phyloP scores from a whole-genome alignment of 64 coral and sea anemone genomes.

The Astreopora myriophthalma region DNA sequence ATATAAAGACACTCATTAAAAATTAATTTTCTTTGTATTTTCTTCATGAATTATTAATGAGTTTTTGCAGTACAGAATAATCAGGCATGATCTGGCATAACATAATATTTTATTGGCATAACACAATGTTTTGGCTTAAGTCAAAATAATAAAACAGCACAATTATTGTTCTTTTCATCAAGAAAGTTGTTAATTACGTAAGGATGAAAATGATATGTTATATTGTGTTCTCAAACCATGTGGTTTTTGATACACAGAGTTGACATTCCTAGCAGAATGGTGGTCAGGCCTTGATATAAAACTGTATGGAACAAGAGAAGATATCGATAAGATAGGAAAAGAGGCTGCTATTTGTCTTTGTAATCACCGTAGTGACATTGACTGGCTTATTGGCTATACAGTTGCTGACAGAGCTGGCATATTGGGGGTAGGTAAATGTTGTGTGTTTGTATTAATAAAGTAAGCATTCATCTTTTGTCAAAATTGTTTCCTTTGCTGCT shows the following conservation, averaged over 20 bases:
- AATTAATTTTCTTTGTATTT: too few species aligned
- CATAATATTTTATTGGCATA: too few species aligned
- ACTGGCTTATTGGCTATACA: slow-evolving; percentile 95
- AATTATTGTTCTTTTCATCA: too few species aligned
- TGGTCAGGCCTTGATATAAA: slow-evolving; percentile 82
- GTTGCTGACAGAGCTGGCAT: slow-evolving; percentile 81
- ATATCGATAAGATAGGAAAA: slow-evolving; percentile 78
- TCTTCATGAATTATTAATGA: too few species aligned
- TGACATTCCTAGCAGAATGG: slow-evolving; percentile 92
- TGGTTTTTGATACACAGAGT: slow-evolving; percentile 62
- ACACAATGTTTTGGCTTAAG: too few species aligned
- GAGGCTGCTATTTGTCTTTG: slow-evolving; percentile 83
- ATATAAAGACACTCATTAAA: too few species aligned
- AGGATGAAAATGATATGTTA: too few species aligned
- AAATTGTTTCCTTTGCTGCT: neutral
- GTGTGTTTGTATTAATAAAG: neutral
- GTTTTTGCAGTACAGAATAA: too few species aligned
- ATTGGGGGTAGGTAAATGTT: slow-evolving; percentile 66
- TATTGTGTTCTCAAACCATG: too few species aligned
- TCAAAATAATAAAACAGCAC: too few species aligned
- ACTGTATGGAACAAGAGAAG: slow-evolving; percentile 92
- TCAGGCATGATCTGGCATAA: too few species aligned
- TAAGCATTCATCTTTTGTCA: neutral
- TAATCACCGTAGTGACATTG: slow-evolving; percentile 97
- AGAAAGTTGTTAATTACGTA: too few species aligned